Evolutionary conservation across 2,797 vertebrate genomes (phyloP).

Genomic region (Halcyon smyrnensis): DNA sequence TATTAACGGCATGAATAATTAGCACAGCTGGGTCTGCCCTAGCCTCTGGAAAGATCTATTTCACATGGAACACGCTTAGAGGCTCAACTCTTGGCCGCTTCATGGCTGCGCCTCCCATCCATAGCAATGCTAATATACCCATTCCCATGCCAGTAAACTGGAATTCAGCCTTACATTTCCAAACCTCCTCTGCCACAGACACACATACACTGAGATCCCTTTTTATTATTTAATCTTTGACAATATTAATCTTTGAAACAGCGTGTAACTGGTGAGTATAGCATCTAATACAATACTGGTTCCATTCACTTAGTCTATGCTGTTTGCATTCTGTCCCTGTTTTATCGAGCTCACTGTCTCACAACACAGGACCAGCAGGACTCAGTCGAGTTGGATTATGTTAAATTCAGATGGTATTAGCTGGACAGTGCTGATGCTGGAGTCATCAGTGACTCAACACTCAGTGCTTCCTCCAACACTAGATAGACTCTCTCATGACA

Average conservation of each 20-base stretch:
- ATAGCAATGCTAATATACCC: not conserved
- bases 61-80: not conserved
- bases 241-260: not conserved
- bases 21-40: not conserved
- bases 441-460: not conserved
- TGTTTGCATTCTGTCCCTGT: not conserved
- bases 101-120: not conserved
- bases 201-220: rapidly evolving
- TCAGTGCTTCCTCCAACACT: not conserved
- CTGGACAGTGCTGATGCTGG: not conserved
- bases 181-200: rapidly evolving
- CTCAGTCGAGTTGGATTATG: not conserved
- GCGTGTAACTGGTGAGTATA: not conserved
- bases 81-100: not conserved
- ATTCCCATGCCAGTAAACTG: not conserved
- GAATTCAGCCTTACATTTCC: not conserved
- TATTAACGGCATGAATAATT: not conserved
- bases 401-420: not conserved
- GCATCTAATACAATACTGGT: not conserved
- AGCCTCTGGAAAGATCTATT: conserved; percentile 10
- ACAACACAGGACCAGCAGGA: not conserved
- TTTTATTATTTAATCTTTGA: not conserved
- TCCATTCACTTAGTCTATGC: not conserved
- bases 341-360: not conserved
- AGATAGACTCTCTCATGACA: not conserved